Percentiles rank a stretch among this genome's conserved stretches.
Evolutionary conservation across 2,113 vertebrate genomes (phyloP).

Genomic region (Taurulus bubalis): DNA sequence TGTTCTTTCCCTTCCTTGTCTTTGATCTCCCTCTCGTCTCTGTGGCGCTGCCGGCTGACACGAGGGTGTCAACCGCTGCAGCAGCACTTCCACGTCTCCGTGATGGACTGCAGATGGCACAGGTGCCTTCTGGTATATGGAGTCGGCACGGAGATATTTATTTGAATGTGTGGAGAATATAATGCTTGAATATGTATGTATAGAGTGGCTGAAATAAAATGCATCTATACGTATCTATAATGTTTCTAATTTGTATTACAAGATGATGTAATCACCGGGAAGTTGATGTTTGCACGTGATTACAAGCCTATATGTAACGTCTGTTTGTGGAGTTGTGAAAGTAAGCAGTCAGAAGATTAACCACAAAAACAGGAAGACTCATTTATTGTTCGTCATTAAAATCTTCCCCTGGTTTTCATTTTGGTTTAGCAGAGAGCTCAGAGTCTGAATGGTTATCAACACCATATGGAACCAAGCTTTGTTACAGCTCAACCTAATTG

Average conservation of each 20-base stretch:
- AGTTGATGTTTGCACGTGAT: constrained; percentile 3
- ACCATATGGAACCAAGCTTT: neutral
- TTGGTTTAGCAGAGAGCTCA: neutral
- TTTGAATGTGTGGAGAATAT: neutral
- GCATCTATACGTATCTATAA: too few relatives aligned
- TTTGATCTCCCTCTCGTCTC: neutral
- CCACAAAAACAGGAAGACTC: constrained; percentile 68
- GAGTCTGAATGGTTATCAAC: neutral
- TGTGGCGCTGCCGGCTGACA: neutral
- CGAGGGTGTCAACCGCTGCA: constrained; percentile 15
- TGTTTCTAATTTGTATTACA: too few relatives aligned
- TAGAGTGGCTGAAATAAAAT: neutral
- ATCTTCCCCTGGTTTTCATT: constrained; percentile 24
- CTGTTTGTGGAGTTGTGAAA: constrained; percentile 60
- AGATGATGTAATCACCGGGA: constrained; percentile 16
- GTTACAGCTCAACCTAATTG: neutral
- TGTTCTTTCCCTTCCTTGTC: neutral
- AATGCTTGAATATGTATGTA: neutral
- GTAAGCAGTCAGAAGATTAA: constrained; percentile 43
- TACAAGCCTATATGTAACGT: neutral
- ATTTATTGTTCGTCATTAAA: constrained; percentile 54
- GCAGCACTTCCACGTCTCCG: constrained; percentile 25
- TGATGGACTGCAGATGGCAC: neutral
- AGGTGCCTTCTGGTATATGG: constrained; percentile 25
- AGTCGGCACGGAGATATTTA: constrained; percentile 11